These are phyloP conservation scores for Anastrepha obliqua DNA, from an alignment of 1,140 invertebrate species.

Conservation along the genomic window DNA sequence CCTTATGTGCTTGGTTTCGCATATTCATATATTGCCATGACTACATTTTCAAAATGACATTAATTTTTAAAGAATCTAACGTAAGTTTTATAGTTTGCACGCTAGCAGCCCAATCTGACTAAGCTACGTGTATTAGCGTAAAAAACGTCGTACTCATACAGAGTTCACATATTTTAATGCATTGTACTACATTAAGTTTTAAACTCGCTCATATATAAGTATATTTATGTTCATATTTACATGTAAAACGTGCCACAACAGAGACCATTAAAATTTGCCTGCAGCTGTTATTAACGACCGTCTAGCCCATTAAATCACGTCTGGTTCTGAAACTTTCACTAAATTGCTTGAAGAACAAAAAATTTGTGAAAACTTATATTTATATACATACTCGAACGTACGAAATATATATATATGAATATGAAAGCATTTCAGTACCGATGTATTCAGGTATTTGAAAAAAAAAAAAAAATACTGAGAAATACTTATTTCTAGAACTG, in stretches of 20 bases:
- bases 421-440: not conserved
- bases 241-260: not conserved
- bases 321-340: conserved; percentile 45
- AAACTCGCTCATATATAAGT: not conserved
- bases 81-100: not conserved
- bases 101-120: not conserved
- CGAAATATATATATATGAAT: not conserved
- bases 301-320: conserved; percentile 13
- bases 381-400: not conserved
- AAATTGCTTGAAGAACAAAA: conserved; percentile 7
- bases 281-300: conserved; percentile 27
- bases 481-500: not conserved
- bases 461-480: not conserved
- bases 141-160: too few species aligned
- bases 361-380: not conserved
- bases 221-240: not conserved
- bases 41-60: too few species aligned
- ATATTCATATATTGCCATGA: too few species aligned
- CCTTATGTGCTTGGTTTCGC: too few species aligned
- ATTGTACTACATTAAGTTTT: too few species aligned
- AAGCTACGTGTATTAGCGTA: too few species aligned
- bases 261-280: not conserved
- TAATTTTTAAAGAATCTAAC: too few species aligned
- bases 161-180: too few species aligned
- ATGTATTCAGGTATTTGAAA: not conserved